Percentiles rank a stretch among this genome's conserved stretches.
Evolutionary conservation across 2,113 vertebrate species (phyloP).

Genomic region (Pelecanoides urinatrix): DNA sequence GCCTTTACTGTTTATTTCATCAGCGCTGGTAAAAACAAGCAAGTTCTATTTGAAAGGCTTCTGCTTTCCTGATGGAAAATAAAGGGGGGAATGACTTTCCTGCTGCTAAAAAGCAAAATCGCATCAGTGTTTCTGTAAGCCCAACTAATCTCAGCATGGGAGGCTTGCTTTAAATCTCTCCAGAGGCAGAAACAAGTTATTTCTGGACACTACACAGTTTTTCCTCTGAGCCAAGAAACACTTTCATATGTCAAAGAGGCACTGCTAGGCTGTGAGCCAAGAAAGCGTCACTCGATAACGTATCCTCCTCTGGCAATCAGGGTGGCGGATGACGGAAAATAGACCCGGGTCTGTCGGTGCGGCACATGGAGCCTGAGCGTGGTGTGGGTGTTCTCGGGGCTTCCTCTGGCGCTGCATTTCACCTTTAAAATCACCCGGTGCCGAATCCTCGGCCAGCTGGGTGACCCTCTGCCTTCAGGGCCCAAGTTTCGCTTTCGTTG

Average conservation of each 20-base stretch:
- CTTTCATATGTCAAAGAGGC: background rate
- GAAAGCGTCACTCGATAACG: background rate
- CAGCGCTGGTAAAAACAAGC: background rate
- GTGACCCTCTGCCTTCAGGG: background rate
- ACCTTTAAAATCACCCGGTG: rapidly evolving
- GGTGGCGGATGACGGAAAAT: background rate
- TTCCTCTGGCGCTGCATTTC: background rate
- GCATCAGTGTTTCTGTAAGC: background rate
- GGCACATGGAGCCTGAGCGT: rapidly evolving
- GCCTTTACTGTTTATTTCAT: background rate
- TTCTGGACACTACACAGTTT: background rate
- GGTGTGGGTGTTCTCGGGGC: background rate
- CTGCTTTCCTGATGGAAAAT: background rate
- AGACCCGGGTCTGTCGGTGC: background rate
- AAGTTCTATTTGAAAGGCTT: background rate
- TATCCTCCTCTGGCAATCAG: background rate
- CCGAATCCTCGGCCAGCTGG: no score
- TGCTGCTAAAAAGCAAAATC: background rate
- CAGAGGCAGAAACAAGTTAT: background rate
- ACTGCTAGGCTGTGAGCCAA: background rate
- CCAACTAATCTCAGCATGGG: rapidly evolving
- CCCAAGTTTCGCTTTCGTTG: rapidly evolving
- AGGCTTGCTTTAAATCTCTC: background rate
- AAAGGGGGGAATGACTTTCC: background rate
- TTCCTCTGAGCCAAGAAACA: background rate